Base-by-base conservation (phyloP, 2,797 vertebrate genomes). In the Mormyrops boulengeri region DNA sequence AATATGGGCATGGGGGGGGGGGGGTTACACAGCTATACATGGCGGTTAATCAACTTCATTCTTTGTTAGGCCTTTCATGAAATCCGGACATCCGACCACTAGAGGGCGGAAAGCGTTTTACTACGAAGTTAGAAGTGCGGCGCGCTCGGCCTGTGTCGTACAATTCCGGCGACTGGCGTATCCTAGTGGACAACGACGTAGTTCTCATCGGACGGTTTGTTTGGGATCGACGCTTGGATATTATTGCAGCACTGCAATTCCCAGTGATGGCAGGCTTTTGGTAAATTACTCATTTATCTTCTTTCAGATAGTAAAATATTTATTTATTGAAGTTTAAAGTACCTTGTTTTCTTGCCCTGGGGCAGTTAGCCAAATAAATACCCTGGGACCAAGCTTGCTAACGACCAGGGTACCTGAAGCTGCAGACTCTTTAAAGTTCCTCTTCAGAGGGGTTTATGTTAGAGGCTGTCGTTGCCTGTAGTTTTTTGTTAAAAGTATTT, bases 141-240 rank as follows among this genome's bases (percentile, higher is more conserved):
- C 19, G 44, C 47, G 82, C 49, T 50, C 84, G n/a, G 34, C 87
- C 1, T 3, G 57, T 95, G 94, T 94, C 94, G 95, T 6, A 84
- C 93, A 94, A 93, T 93, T 88, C 0, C 26, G 49, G 95, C 95
- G 95, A 94, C 95, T 7, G 2, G 26, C 38, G 62, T 38, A 26
- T 50, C 12, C 50, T 30, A 22, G 34, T 49, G 52, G 30, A 53
- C 30, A 47, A 38, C 30, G 89, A 87, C 85, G 57, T 89, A 73
- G 62, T 85, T 88, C 38, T 87, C 49, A 12, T 44, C 88, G 88
- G 88, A 47, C 73, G 90, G 92, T 90, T 93, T 95, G 93, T 93
- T 94, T 89, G 82, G 73, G 14, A 69, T 82, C 86, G 73, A 26
- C 91, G 93, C 93, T 94, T 94, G 89, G 90, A 92, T 88, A 94